Conservation (phyloP, 2,797 vertebrate genomes). For the Intellagama lesueurii region DNA sequence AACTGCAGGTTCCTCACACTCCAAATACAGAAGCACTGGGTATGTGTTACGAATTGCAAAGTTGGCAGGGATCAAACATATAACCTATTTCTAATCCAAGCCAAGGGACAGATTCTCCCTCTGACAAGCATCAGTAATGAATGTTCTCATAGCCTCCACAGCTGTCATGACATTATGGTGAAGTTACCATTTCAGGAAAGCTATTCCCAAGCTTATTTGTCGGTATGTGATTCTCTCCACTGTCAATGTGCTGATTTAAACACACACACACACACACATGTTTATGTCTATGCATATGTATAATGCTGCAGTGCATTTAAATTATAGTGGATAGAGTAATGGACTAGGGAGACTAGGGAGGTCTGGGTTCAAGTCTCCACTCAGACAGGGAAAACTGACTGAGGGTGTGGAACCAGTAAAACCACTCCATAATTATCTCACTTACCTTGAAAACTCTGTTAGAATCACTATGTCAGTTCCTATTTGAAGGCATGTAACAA, state of each 20-base stretch:
- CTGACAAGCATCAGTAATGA: slow-evolving; percentile 11
- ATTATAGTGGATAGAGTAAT: no score
- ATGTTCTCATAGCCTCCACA: neutral
- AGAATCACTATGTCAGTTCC: no score
- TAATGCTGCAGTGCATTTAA: no score
- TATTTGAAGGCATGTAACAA: no score
- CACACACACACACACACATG: neutral
- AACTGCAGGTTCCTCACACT: neutral
- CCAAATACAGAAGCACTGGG: neutral
- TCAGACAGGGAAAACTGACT: no score
- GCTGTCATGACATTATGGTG: neutral
- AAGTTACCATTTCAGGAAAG: neutral
- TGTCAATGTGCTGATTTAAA: neutral
- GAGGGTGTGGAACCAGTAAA: no score
- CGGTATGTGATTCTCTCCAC: no score
- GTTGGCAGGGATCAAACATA: neutral
- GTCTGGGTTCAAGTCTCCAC: no score
- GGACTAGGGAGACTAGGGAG: no score
- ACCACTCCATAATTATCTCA: no score
- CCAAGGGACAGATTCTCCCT: neutral
- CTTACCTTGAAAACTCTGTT: no score
- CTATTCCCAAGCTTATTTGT: neutral
- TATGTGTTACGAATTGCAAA: neutral
- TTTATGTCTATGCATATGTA: no score
- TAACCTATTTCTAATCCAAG: neutral